These are phyloP conservation scores for Tethya wilhelma DNA, from an alignment of 37 sponge, comb jelly and placozoan genomes.

Conservation along the genomic window DNA sequence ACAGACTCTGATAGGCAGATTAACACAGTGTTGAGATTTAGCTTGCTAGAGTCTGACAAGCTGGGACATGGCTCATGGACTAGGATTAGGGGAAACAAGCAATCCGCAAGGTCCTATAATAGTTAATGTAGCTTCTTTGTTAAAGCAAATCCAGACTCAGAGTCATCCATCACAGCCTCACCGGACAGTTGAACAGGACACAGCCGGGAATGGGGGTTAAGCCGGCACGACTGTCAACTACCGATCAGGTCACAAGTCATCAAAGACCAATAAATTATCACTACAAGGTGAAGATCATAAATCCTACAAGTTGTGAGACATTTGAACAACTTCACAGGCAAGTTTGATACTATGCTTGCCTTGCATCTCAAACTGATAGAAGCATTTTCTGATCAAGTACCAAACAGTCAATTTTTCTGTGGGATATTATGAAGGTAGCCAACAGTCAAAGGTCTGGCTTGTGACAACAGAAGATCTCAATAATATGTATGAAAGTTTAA, in stretches of 20 bases:
- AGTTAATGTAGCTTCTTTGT: not conserved
- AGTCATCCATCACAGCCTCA: not conserved
- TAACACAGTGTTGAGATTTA: not conserved
- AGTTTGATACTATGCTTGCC: constrained; percentile 3
- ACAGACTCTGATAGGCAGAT: not conserved
- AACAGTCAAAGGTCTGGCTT: constrained; percentile 23
- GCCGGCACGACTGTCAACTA: not conserved
- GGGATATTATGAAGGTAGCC: constrained; percentile 27
- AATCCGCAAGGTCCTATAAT: not conserved
- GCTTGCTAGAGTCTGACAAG: not conserved
- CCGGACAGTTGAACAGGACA: too few relatives aligned
- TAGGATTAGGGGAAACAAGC: not conserved
- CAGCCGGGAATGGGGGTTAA: not conserved
- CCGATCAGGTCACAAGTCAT: not conserved
- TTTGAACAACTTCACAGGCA: constrained; percentile 2
- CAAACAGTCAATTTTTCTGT: constrained; percentile 24
- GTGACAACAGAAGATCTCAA: constrained; percentile 18
- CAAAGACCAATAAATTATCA: not conserved
- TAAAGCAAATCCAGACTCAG: not conserved
- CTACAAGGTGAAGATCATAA: constrained; percentile 41
- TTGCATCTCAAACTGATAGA: constrained; percentile 13
- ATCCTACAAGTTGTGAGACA: constrained; percentile 27
- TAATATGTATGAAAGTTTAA: constrained; percentile 22
- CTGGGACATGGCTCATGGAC: too few relatives aligned
- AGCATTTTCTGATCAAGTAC: constrained; percentile 19